Percentiles rank a stretch among this genome's conserved stretches.
Conservation (phyloP, 2,113 vertebrate genomes). For the Donacobius atricapilla region DNA sequence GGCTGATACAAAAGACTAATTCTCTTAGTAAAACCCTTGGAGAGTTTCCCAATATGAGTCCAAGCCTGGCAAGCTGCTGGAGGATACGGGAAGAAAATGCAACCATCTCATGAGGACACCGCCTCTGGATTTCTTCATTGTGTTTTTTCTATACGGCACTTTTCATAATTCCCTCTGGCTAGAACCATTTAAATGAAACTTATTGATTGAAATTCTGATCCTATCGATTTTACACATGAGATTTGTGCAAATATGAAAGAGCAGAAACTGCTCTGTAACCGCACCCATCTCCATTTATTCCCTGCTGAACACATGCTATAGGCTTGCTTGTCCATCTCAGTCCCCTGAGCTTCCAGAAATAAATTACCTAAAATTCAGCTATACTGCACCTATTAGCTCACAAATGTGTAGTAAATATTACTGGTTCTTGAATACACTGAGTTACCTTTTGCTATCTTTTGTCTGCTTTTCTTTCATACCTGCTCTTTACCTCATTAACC, state of each 20-base stretch:
- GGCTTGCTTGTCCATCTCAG: not conserved
- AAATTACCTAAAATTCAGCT: slow-evolving; percentile 4
- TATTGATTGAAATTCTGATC: slow-evolving; percentile 57
- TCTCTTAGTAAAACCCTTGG: slow-evolving; percentile 21
- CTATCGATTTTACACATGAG: slow-evolving; percentile 29
- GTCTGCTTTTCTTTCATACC: not conserved
- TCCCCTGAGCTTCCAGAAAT: not conserved
- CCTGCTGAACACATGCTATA: not conserved
- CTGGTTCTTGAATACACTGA: not conserved
- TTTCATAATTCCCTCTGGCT: slow-evolving; percentile 21
- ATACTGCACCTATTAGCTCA: not conserved
- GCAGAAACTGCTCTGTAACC: not conserved
- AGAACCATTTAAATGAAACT: slow-evolving; percentile 32
- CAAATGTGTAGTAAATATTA: not conserved
- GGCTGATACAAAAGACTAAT: slow-evolving; percentile 38
- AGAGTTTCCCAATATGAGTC: not conserved
- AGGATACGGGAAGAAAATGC: not conserved
- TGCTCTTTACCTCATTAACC: not conserved
- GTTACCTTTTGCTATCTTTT: not conserved
- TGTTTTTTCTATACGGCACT: not conserved
- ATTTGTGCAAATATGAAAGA: not conserved
- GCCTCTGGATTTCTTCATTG: slow-evolving; percentile 1
- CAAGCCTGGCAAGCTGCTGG: not conserved
- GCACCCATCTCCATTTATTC: not conserved
- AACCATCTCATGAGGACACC: not conserved